A percentile compares a stretch with the other conserved stretches of the same genome.
phyloP scores from a whole-genome alignment of 2,797 vertebrate species.

The Spatula versicolor region DNA sequence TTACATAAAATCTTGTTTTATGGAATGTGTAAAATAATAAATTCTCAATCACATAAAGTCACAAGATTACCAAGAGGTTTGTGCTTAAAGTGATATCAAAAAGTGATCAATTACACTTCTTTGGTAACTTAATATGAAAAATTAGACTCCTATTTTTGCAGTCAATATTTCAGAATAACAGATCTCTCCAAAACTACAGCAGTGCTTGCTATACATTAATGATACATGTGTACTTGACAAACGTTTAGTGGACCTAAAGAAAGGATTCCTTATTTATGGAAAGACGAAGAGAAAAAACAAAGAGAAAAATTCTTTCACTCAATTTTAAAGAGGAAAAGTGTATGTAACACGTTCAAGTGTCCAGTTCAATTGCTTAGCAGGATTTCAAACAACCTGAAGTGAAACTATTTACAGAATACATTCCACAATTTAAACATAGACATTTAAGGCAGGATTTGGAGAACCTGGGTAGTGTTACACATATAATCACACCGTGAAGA shows the following conservation, averaged over 20 bases:
- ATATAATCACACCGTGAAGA: not conserved
- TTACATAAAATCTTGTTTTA: not conserved
- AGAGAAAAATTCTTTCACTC: not conserved
- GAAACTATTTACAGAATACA: not conserved
- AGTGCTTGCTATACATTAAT: not conserved
- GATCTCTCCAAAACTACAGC: not conserved
- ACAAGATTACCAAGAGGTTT: not conserved
- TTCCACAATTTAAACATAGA: not conserved
- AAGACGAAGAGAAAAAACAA: not conserved
- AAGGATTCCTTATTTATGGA: not conserved
- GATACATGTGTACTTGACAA: not conserved
- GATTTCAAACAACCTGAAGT: not conserved
- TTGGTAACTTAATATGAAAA: not conserved
- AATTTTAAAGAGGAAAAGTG: not conserved
- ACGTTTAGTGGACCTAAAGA: not conserved
- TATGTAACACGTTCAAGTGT: not conserved
- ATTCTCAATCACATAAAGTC: not conserved
- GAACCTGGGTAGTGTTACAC: not conserved
- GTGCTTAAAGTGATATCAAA: not conserved
- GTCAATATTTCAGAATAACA: not conserved
- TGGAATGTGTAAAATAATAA: not conserved
- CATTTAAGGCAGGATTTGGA: not conserved
- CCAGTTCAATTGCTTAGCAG: slow-evolving; percentile 10
- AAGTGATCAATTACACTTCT: not conserved
- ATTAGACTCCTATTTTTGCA: not conserved